phyloP scores from a whole-genome alignment of 1,140 invertebrate genomes.

The Danaus melanippus region DNA sequence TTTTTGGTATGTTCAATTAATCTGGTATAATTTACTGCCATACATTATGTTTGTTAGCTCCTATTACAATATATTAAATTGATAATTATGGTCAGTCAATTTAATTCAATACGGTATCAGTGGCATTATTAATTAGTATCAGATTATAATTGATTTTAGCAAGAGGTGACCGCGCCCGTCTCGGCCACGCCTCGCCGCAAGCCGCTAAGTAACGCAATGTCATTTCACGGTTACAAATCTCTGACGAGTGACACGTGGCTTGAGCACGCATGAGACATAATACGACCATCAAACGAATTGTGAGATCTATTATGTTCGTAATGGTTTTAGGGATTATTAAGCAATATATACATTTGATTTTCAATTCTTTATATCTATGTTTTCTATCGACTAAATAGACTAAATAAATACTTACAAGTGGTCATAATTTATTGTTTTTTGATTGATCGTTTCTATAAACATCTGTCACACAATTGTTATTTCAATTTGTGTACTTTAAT shows the following conservation, averaged over 20 bases:
- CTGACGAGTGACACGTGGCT: slow-evolving; percentile 47
- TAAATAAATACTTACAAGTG: too few relatives aligned
- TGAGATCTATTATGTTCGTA: not conserved
- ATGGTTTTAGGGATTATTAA: too few relatives aligned
- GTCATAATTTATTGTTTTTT: too few relatives aligned
- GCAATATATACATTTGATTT: too few relatives aligned
- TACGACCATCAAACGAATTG: slow-evolving; percentile 11
- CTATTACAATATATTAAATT: slow-evolving; percentile 6
- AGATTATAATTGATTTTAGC: slow-evolving; percentile 43
- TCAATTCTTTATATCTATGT: too few relatives aligned
- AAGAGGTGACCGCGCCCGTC: slow-evolving; percentile 44
- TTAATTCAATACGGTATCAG: slow-evolving; percentile 23
- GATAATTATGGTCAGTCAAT: slow-evolving; percentile 21
- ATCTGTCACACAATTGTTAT: too few relatives aligned
- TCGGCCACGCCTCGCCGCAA: slow-evolving; percentile 39
- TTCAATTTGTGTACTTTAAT: too few relatives aligned
- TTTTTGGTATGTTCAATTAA: not conserved
- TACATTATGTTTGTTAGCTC: too few relatives aligned
- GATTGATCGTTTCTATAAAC: too few relatives aligned
- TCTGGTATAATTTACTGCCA: not conserved
- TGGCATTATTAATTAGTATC: slow-evolving; percentile 32
- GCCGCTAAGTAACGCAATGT: slow-evolving; percentile 43
- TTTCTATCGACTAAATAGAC: too few relatives aligned
- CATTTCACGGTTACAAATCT: slow-evolving; percentile 48
- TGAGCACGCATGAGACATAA: slow-evolving; percentile 12